Evolutionary conservation across 2,888 invertebrate genomes (phyloP).

Genomic region (Piscicola geometra): DNA sequence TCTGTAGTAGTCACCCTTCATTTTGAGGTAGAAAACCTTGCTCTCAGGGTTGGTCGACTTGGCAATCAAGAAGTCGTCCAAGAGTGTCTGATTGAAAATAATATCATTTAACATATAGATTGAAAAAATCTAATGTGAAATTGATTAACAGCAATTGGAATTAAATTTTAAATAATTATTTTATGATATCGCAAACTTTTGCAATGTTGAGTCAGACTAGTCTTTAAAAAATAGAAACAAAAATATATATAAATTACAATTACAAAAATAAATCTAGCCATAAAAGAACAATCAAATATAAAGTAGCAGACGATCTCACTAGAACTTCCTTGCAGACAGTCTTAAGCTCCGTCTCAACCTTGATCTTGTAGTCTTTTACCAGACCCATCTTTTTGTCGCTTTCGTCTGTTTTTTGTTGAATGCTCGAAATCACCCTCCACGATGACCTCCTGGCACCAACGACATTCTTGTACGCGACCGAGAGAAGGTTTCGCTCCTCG

Average conservation of each 20-base stretch:
- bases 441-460: slow-evolving; percentile 94
- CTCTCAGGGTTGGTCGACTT: slow-evolving; percentile 98
- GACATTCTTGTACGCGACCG: slow-evolving; percentile 98
- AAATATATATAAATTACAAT: too few relatives aligned
- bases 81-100: slow-evolving; percentile 68
- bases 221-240: too few relatives aligned
- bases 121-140: not conserved
- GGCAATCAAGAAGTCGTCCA: slow-evolving; percentile 97
- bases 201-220: too few relatives aligned
- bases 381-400: slow-evolving; percentile 79
- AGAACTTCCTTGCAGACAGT: slow-evolving; percentile 98
- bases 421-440: slow-evolving; percentile 97
- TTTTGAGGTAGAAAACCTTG: slow-evolving; percentile 99
- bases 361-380: slow-evolving; percentile 99
- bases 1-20: slow-evolving; percentile 99
- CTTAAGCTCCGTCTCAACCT: slow-evolving; percentile 96
- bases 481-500: slow-evolving; percentile 94
- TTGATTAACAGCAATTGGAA: not conserved
- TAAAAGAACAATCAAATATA: too few relatives aligned
- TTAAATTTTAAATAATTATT: not conserved
- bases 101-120: not conserved
- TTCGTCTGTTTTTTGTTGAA: slow-evolving; percentile 92
- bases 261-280: too few relatives aligned
- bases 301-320: too few relatives aligned
- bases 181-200: not conserved